These are phyloP conservation scores for Anolis carolinensis DNA, from an alignment of 2,113 vertebrate species.

Conservation along the genomic window DNA sequence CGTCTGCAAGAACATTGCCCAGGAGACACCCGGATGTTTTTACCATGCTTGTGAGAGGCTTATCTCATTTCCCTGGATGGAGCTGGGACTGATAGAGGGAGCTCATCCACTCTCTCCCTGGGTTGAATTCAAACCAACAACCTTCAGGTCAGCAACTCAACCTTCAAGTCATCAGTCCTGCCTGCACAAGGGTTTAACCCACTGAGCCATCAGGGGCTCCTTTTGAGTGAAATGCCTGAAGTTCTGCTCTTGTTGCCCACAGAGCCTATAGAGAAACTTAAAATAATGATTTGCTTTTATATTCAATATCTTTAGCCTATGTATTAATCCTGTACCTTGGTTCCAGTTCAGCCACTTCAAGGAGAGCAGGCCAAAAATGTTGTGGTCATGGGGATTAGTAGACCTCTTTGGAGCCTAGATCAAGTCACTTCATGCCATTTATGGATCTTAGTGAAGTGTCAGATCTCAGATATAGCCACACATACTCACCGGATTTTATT, in stretches of 20 bases:
- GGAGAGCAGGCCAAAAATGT: neutral
- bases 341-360: neutral
- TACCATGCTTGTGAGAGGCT: too few species aligned
- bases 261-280: neutral
- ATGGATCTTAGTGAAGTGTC: conserved; percentile 32
- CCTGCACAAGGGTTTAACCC: too few species aligned
- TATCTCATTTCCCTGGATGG: too few species aligned
- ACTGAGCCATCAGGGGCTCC: too few species aligned
- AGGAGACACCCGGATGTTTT: too few species aligned
- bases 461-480: conserved; percentile 28
- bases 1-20: too few species aligned
- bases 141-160: too few species aligned
- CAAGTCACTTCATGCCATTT: conserved; percentile 1
- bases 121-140: too few species aligned
- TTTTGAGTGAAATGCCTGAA: neutral
- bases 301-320: neutral
- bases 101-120: too few species aligned
- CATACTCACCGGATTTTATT: conserved; percentile 23
- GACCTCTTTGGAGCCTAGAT: neutral
- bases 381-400: neutral
- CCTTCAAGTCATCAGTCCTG: too few species aligned
- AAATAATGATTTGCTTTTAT: neutral
- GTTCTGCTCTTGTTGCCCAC: neutral
- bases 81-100: too few species aligned
- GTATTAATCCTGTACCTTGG: neutral